Percentiles rank a stretch among this genome's conserved stretches.
phyloP scores from a whole-genome alignment of 2,113 vertebrate species.

The Corvus cornix region DNA sequence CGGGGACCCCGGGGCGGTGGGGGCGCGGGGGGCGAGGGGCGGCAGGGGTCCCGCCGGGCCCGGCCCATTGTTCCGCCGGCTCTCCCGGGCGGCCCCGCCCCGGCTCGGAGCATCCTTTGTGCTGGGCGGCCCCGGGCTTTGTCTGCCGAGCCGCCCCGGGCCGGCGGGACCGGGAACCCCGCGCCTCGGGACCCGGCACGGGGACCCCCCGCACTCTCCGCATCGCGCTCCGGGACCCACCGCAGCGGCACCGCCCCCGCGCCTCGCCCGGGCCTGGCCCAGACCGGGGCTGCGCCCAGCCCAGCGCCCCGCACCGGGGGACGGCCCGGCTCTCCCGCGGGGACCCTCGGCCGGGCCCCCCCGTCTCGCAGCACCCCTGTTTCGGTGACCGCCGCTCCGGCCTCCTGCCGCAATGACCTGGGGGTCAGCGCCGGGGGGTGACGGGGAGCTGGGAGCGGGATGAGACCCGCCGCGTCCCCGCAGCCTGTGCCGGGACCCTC shows the following conservation, averaged over 20 bases:
- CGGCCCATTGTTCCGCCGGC: background rate
- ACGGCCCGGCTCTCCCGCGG: background rate
- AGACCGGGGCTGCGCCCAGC: background rate
- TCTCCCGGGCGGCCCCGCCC: slow-evolving; percentile 8
- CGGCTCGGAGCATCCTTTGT: background rate
- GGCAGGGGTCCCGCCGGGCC: background rate
- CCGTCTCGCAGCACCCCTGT: background rate
- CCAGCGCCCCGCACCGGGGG: background rate
- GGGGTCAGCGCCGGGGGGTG: background rate
- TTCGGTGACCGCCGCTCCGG: background rate
- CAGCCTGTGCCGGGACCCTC: background rate
- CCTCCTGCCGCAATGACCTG: background rate
- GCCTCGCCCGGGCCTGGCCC: background rate
- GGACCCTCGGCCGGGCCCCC: no score
- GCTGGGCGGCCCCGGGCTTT: background rate
- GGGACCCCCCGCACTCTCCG: background rate
- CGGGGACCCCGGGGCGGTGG: no score
- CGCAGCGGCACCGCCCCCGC: background rate
- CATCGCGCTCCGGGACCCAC: background rate
- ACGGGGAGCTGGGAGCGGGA: background rate
- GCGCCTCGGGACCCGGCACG: background rate
- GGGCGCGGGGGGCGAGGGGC: background rate
- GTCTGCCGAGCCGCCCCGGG: background rate
- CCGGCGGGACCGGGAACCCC: background rate
- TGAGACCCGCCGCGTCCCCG: background rate